These are phyloP conservation scores for Cardiocondyla obscurior DNA, from an alignment of 1,140 invertebrate species.

Conservation along the genomic window DNA sequence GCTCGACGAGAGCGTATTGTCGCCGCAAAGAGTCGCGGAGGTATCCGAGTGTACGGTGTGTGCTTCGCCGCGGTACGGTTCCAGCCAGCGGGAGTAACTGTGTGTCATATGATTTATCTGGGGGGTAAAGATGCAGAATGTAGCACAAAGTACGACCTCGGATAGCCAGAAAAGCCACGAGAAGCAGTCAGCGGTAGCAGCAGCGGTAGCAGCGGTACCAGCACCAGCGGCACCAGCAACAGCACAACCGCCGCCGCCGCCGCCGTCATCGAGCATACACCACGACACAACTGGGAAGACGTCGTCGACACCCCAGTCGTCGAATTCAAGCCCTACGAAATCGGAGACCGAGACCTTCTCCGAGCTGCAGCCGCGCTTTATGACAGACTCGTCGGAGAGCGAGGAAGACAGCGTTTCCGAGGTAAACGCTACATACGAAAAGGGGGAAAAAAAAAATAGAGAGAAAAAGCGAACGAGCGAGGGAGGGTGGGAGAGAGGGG, in stretches of 20 bases:
- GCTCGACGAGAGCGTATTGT: conserved; percentile 72
- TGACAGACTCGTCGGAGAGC: conserved; percentile 95
- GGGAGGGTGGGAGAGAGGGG: background rate
- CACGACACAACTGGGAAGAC: conserved; percentile 86
- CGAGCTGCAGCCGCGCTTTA: conserved; percentile 90
- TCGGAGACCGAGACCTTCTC: conserved; percentile 91
- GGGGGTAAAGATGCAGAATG: conserved; percentile 94
- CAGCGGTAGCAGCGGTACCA: background rate
- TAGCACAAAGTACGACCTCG: conserved; percentile 89
- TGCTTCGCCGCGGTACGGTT: conserved; percentile 79
- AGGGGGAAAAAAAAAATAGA: background rate
- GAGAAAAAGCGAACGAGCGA: background rate
- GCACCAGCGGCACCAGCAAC: conserved; percentile 59
- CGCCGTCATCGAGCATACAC: conserved; percentile 81
- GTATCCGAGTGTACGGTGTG: conserved; percentile 72
- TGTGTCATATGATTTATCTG: conserved; percentile 86
- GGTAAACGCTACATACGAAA: conserved; percentile 85
- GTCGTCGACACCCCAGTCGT: conserved; percentile 86
- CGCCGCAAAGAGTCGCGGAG: conserved; percentile 48
- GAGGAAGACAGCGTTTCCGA: conserved; percentile 96
- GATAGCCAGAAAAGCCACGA: conserved; percentile 90
- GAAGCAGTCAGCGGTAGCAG: conserved; percentile 76
- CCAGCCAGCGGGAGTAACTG: conserved; percentile 79
- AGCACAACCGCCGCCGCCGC: background rate
- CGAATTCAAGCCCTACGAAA: conserved; percentile 88